Conservation (phyloP, 2,797 vertebrate genomes). For the Bradypodion ventrale region DNA sequence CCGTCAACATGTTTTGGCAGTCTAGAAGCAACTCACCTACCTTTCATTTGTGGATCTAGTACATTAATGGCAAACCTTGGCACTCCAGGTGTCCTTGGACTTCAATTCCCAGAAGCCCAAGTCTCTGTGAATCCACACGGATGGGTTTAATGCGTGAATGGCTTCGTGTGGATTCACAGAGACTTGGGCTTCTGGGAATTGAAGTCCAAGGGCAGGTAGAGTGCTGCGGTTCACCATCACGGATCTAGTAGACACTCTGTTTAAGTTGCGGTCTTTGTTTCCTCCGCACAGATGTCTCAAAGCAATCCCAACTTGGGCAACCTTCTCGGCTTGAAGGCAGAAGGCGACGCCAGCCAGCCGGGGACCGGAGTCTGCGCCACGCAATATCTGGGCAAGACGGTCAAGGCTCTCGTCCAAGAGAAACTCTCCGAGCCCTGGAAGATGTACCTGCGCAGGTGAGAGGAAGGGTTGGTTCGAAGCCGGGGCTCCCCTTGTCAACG, state of each 20-base stretch:
- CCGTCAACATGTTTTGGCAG: no score
- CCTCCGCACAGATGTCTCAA: slow-evolving; percentile 86
- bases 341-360: slow-evolving; percentile 81
- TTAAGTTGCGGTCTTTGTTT: slow-evolving; percentile 36
- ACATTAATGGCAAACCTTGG: no score
- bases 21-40: no score
- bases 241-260: not conserved
- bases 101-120: no score
- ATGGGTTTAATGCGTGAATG: no score
- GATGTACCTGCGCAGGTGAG: slow-evolving; percentile 93
- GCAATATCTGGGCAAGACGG: slow-evolving; percentile 88
- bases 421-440: slow-evolving; percentile 91
- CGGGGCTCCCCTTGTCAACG: not conserved
- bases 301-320: slow-evolving; percentile 85
- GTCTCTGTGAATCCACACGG: no score
- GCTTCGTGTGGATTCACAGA: no score
- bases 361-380: slow-evolving; percentile 77
- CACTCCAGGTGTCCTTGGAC: no score
- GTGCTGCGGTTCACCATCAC: no score
- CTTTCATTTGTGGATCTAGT: no score
- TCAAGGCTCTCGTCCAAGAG: slow-evolving; percentile 87
- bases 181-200: no score
- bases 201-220: no score
- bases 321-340: slow-evolving; percentile 87
- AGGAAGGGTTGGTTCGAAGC: not conserved